Conservation (phyloP, 1,140 invertebrate species). For the Drosophila simulans region DNA sequence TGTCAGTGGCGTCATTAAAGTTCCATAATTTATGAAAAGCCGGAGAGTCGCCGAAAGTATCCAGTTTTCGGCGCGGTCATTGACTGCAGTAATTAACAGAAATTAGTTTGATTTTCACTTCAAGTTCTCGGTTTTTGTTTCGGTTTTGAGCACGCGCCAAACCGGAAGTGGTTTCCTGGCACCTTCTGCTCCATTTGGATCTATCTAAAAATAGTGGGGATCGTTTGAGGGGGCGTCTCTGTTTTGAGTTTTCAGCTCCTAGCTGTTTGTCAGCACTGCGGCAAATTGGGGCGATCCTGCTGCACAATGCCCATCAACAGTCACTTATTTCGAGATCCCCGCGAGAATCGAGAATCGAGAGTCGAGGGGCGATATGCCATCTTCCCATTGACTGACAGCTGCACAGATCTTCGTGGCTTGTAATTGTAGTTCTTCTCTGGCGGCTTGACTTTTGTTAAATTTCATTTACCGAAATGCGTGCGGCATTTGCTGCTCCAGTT, state of each 20-base stretch:
- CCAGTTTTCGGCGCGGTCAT: conserved; percentile 22
- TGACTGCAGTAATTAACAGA: conserved; percentile 56
- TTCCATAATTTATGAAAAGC: conserved; percentile 79
- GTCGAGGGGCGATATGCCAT: conserved; percentile 4
- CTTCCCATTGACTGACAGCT: conserved; percentile 69
- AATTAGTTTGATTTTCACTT: conserved; percentile 76
- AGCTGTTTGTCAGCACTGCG: conserved; percentile 69
- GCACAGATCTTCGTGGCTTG: conserved; percentile 40
- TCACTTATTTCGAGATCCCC: conserved; percentile 69
- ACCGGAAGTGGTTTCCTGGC: conserved; percentile 63
- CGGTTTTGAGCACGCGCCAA: conserved; percentile 65
- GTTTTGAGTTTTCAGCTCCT: conserved; percentile 46
- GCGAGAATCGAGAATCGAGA: conserved; percentile 13
- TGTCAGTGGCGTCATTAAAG: conserved; percentile 79
- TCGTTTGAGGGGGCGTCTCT: conserved; percentile 33
- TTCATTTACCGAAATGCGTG: conserved; percentile 69
- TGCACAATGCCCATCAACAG: conserved; percentile 65
- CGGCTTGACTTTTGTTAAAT: conserved; percentile 70
- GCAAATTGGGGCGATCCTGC: conserved; percentile 64
- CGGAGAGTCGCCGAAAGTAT: conserved; percentile 17
- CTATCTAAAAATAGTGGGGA: conserved; percentile 6
- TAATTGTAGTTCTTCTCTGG: conserved; percentile 33
- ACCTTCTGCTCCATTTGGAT: conserved; percentile 45
- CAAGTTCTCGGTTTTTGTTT: conserved; percentile 50
- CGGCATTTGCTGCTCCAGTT: conserved; percentile 33